These are phyloP conservation scores for Cheumatopsyche charites DNA, from an alignment of 1,140 invertebrate genomes.

Conservation along the genomic window DNA sequence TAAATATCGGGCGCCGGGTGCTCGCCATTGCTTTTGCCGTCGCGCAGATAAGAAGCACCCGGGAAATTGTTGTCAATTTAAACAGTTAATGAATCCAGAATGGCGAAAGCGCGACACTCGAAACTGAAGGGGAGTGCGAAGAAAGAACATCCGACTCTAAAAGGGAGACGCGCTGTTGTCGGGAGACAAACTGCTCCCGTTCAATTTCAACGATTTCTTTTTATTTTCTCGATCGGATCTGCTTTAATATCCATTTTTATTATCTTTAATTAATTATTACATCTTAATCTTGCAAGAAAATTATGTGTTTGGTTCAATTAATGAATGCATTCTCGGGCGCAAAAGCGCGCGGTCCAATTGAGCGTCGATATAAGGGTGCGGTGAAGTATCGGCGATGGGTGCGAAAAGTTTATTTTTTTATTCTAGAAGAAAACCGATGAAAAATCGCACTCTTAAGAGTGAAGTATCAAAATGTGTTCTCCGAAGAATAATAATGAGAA, in stretches of 20 bases:
- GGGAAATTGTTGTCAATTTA: conserved; percentile 38
- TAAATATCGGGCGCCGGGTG: conserved; percentile 14
- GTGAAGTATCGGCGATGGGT: too few species aligned
- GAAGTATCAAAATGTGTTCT: conserved; percentile 42
- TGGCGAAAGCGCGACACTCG: conserved; percentile 34
- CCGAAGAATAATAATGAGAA: conserved; percentile 48
- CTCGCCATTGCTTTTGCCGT: conserved; percentile 14
- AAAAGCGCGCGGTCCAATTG: too few species aligned
- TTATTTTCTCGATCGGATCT: too few species aligned
- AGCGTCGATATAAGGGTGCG: too few species aligned
- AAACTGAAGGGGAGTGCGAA: conserved; percentile 9
- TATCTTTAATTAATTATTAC: too few species aligned
- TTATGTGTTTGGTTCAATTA: too few species aligned
- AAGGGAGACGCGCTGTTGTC: conserved; percentile 12
- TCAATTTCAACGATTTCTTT: too few species aligned
- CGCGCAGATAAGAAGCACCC: conserved; percentile 17
- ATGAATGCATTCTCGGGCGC: too few species aligned
- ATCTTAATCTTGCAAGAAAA: too few species aligned
- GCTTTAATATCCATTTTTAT: too few species aligned
- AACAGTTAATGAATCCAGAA: conserved; percentile 39
- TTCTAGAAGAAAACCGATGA: conserved; percentile 12
- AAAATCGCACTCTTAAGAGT: conserved; percentile 25
- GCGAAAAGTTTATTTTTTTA: too few species aligned
- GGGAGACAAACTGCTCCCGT: conserved; percentile 10
- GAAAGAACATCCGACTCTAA: background rate